Conservation (phyloP, 2,113 vertebrate species). For the Cettia cetti region DNA sequence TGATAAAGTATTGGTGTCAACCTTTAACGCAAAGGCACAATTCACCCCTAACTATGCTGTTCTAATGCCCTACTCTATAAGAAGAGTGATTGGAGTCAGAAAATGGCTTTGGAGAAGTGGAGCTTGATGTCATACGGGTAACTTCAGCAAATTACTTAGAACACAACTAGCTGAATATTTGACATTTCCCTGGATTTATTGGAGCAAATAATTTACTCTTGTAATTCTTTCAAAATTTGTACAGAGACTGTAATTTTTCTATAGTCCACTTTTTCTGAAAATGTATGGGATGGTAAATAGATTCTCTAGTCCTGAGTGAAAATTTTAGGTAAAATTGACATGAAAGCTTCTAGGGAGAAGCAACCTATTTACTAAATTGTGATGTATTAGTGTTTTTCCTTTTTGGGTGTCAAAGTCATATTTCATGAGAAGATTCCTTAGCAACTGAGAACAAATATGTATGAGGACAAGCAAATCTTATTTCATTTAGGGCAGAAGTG, state of each 20-base stretch:
- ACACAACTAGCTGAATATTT: not conserved
- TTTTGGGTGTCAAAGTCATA: not conserved
- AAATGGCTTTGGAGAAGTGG: not conserved
- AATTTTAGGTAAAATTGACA: not conserved
- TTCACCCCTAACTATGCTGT: not conserved
- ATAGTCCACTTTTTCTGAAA: not conserved
- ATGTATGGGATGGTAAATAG: not conserved
- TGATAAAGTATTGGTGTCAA: not conserved
- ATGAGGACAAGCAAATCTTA: not conserved
- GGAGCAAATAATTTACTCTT: not conserved
- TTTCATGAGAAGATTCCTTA: not conserved
- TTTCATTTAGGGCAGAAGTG: not conserved
- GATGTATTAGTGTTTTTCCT: not conserved
- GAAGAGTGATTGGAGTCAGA: not conserved
- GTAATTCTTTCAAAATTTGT: not conserved
- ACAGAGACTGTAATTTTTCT: not conserved
- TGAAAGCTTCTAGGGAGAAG: not conserved
- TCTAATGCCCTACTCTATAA: not conserved
- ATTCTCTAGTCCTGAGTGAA: not conserved
- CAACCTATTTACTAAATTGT: not conserved
- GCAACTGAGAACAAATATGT: not conserved
- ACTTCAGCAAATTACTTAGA: not conserved
- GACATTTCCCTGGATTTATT: not conserved
- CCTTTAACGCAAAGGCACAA: not conserved
- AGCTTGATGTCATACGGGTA: not conserved